phyloP scores from a whole-genome alignment of 2,797 vertebrate species.

The Microchirus variegatus region DNA sequence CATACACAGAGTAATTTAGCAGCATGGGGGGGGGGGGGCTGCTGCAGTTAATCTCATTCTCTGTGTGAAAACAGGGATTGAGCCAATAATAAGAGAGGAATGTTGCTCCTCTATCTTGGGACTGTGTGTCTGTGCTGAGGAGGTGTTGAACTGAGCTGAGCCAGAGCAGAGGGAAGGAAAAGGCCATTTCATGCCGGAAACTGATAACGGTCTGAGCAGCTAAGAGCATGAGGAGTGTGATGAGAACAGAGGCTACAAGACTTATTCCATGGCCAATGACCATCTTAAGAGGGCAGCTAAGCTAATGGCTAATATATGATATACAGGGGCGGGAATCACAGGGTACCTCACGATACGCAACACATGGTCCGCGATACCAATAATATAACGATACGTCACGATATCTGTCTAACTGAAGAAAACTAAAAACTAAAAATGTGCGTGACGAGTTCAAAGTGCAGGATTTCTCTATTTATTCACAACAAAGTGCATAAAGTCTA shows the following conservation, averaged over 20 bases:
- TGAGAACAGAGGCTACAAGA: conserved; percentile 29
- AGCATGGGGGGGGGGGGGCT: neutral
- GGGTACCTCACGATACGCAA: no score
- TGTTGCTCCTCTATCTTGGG: conserved; percentile 45
- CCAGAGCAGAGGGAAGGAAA: conserved; percentile 77
- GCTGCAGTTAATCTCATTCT: neutral
- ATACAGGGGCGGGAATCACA: no score
- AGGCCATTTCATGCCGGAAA: conserved; percentile 77
- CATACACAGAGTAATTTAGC: neutral
- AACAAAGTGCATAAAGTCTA: no score
- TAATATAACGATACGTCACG: no score
- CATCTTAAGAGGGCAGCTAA: no score
- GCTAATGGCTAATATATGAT: no score
- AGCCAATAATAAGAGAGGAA: conserved; percentile 40
- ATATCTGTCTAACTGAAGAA: no score
- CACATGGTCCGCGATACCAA: no score
- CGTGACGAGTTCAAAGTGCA: no score
- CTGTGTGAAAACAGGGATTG: conserved; percentile 31
- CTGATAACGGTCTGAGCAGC: conserved; percentile 73
- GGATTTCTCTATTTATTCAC: no score
- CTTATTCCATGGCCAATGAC: no score
- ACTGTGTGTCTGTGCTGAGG: conserved; percentile 25
- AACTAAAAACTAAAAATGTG: no score
- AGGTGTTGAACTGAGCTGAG: conserved; percentile 65
- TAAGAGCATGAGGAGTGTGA: conserved; percentile 5